phyloP scores from a whole-genome alignment of 2,888 invertebrate species.

The Bombylius major region DNA sequence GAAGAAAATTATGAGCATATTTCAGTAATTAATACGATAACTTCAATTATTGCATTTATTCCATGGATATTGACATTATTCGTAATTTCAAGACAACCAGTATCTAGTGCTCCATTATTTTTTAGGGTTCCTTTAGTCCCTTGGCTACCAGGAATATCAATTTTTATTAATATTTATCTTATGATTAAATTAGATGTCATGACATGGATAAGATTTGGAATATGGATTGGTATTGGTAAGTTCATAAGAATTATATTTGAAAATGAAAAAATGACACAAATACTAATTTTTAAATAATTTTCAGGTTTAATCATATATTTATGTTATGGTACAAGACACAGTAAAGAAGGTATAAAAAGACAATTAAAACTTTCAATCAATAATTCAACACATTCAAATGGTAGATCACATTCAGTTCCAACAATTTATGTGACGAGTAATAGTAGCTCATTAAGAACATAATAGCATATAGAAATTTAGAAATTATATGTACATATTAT shows the following conservation, averaged over 20 bases:
- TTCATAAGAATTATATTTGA: neutral
- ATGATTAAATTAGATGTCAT: slow-evolving; percentile 50
- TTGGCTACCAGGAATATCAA: slow-evolving; percentile 64
- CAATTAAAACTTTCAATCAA: neutral
- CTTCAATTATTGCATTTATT: slow-evolving; percentile 19
- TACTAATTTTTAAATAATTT: slow-evolving; percentile 7
- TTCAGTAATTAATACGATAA: slow-evolving; percentile 16
- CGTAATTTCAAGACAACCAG: slow-evolving; percentile 48
- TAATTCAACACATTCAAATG: neutral
- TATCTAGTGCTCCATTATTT: slow-evolving; percentile 45
- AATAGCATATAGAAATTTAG: too few species aligned
- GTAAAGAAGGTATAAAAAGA: slow-evolving; percentile 21
- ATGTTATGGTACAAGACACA: slow-evolving; percentile 45
- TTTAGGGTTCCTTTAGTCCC: slow-evolving; percentile 73
- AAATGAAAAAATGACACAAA: neutral
- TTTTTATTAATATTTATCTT: slow-evolving; percentile 70
- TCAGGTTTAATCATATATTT: slow-evolving; percentile 46
- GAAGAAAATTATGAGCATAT: slow-evolving; percentile 21
- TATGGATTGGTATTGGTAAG: slow-evolving; percentile 68
- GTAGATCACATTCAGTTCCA: slow-evolving; percentile 6
- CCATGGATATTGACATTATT: slow-evolving; percentile 37
- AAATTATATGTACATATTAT: too few species aligned
- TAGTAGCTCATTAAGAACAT: neutral
- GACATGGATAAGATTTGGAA: slow-evolving; percentile 72
- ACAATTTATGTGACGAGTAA: neutral